These are phyloP conservation scores for Drosophila buzzatii DNA, from an alignment of 2,888 invertebrate genomes.

Conservation along the genomic window DNA sequence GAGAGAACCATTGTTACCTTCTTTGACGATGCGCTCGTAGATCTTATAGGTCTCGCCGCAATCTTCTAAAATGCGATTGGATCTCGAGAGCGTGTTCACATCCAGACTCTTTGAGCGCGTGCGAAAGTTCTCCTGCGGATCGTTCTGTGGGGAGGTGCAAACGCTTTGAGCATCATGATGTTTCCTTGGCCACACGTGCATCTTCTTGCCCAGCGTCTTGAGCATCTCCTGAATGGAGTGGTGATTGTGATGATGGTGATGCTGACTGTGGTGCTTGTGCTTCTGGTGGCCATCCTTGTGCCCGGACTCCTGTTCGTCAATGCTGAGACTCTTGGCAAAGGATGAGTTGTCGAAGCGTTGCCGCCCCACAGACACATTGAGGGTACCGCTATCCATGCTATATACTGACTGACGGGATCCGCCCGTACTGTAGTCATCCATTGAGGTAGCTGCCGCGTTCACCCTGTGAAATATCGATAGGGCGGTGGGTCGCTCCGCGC, in stretches of 20 bases:
- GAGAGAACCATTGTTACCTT: constrained; percentile 86
- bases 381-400: constrained; percentile 57
- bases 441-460: constrained; percentile 77
- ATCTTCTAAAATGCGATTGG: constrained; percentile 88
- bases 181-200: constrained; percentile 90
- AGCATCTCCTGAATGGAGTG: constrained; percentile 92
- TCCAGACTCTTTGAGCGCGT: constrained; percentile 92
- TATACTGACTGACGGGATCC: constrained; percentile 61
- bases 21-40: constrained; percentile 91
- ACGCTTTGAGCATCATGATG: constrained; percentile 86
- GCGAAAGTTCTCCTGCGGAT: constrained; percentile 89
- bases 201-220: constrained; percentile 90
- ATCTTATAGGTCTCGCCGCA: constrained; percentile 93
- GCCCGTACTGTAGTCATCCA: constrained; percentile 81
- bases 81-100: constrained; percentile 86
- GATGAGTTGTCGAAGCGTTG: constrained; percentile 84
- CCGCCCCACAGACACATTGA: constrained; percentile 42
- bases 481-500: constrained; percentile 82
- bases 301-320: constrained; percentile 67
- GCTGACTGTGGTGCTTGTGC: constrained; percentile 59
- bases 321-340: constrained; percentile 83
- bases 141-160: constrained; percentile 86
- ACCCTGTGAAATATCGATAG: constrained; percentile 85
- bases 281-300: constrained; percentile 62
- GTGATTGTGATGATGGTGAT: constrained; percentile 86